Evolutionary conservation across 2,888 invertebrate genomes (phyloP).

Genomic region (Julus scandinavius): DNA sequence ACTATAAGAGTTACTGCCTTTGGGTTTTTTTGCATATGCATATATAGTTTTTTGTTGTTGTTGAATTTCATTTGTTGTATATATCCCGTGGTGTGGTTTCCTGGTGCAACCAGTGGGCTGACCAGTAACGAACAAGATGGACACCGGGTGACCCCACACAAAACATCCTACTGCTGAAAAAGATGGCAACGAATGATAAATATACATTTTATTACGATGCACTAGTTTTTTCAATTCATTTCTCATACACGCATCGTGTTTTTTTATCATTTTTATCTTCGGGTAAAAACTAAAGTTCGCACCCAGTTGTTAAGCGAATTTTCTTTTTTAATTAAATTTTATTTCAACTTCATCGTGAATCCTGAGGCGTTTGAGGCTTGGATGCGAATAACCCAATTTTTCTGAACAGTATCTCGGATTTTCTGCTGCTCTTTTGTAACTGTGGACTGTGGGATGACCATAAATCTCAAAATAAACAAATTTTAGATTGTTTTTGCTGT

Average conservation of each 20-base stretch:
- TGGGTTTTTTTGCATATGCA: neutral
- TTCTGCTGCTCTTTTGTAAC: neutral
- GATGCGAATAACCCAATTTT: neutral
- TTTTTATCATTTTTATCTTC: slow-evolving; percentile 17
- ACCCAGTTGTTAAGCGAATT: slow-evolving; percentile 27
- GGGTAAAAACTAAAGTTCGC: slow-evolving; percentile 33
- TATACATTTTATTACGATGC: neutral
- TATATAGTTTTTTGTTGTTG: neutral
- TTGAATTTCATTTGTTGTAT: neutral
- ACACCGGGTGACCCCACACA: neutral
- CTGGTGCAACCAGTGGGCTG: neutral
- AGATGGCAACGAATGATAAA: slow-evolving; percentile 4
- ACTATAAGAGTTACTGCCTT: neutral
- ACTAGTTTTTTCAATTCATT: neutral
- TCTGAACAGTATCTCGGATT: neutral
- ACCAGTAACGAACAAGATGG: slow-evolving; percentile 5
- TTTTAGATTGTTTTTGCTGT: neutral
- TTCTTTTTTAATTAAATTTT: slow-evolving; percentile 19
- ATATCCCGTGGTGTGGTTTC: slow-evolving; percentile 1
- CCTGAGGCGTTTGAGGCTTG: neutral
- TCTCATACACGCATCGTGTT: neutral
- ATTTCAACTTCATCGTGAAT: neutral
- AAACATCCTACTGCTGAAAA: neutral
- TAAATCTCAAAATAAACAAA: neutral
- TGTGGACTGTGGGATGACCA: no score